phyloP scores from a whole-genome alignment of 1,140 invertebrate species.

The Diorhabda sublineata region DNA sequence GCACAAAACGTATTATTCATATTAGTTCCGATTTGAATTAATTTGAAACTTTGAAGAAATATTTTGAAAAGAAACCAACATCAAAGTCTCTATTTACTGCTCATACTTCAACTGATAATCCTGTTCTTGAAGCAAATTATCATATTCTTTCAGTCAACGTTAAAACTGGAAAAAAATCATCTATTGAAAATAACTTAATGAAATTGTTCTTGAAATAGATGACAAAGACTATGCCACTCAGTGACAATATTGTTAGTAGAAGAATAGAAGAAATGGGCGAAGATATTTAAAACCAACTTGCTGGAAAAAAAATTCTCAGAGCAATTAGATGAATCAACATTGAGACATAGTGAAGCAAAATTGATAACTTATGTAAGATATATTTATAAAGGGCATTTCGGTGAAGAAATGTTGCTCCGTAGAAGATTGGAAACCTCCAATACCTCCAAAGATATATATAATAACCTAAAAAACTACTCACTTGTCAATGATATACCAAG shows the following conservation, averaged over 20 bases:
- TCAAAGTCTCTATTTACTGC: conserved; percentile 31
- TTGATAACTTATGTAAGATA: conserved; percentile 26
- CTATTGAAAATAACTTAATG: conserved; percentile 29
- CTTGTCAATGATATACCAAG: conserved; percentile 24
- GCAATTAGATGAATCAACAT: conserved; percentile 36
- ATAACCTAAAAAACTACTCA: conserved; percentile 25
- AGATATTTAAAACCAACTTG: conserved; percentile 12
- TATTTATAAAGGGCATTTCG: conserved; percentile 29
- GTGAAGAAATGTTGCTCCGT: conserved; percentile 35
- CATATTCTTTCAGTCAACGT: conserved; percentile 26
- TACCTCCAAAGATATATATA: conserved; percentile 34
- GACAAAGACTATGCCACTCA: conserved; percentile 21
- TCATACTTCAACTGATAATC: conserved; percentile 28
- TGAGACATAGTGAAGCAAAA: conserved; percentile 21
- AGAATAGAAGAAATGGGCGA: conserved; percentile 34
- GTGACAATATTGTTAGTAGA: conserved; percentile 23
- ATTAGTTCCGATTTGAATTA: conserved; percentile 32
- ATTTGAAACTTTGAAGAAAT: conserved; percentile 27
- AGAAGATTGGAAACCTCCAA: conserved; percentile 35
- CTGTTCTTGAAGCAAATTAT: conserved; percentile 26
- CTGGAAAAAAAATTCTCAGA: conserved; percentile 28
- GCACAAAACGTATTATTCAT: conserved; percentile 26
- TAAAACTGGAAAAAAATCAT: conserved; percentile 23
- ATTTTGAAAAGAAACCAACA: conserved; percentile 26
- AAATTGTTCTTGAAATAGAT: conserved; percentile 34